phyloP scores from a whole-genome alignment of 2,113 vertebrate genomes.

The Gobius niger region DNA sequence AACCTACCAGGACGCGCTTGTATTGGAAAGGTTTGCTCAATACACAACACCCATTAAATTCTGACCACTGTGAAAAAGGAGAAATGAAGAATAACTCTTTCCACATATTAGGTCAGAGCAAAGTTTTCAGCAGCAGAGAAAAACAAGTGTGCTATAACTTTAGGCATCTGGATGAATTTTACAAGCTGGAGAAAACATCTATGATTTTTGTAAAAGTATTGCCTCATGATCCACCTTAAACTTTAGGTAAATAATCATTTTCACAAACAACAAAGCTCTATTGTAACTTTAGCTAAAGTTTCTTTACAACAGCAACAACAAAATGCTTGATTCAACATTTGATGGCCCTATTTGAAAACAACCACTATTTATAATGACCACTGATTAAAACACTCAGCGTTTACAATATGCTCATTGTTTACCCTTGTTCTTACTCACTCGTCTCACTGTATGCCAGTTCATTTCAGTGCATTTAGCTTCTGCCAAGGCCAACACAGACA shows the following conservation, averaged over 20 bases:
- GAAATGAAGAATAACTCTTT: not conserved
- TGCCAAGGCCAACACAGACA: constrained; percentile 5
- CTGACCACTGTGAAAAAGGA: too few species aligned
- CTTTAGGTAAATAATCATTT: too few species aligned
- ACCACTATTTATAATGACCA: not conserved
- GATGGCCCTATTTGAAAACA: not conserved
- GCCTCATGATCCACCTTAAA: not conserved
- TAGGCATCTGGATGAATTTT: not conserved
- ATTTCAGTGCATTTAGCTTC: constrained; percentile 6
- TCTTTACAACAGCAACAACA: not conserved
- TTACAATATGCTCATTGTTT: constrained; percentile 12
- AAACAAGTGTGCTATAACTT: not conserved
- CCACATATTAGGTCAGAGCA: not conserved
- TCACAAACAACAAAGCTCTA: not conserved
- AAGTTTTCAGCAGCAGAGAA: not conserved
- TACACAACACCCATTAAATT: too few species aligned
- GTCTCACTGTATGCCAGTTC: constrained; percentile 3
- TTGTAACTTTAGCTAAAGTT: not conserved
- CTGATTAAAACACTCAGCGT: not conserved
- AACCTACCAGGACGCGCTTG: too few species aligned
- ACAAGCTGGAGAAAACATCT: not conserved
- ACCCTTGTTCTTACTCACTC: not conserved
- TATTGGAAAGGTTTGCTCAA: too few species aligned
- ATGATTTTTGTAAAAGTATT: not conserved
- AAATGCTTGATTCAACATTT: not conserved